These are phyloP conservation scores for Aradus depressus DNA, from an alignment of 2,888 invertebrate species.

Conservation along the genomic window DNA sequence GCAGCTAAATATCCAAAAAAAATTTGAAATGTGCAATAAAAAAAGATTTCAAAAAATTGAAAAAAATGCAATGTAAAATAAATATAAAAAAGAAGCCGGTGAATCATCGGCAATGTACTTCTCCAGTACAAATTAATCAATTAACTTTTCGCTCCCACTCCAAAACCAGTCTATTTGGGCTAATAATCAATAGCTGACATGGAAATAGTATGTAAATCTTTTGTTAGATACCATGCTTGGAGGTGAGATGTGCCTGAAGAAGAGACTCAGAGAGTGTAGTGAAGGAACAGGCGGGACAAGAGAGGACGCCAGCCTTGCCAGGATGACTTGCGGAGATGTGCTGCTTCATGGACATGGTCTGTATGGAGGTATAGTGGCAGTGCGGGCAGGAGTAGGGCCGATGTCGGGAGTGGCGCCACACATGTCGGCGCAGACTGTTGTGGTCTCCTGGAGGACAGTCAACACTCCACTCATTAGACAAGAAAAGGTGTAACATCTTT, in stretches of 20 bases:
- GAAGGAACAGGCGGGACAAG: conserved; percentile 45
- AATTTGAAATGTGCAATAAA: too few relatives aligned
- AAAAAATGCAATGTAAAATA: too few relatives aligned
- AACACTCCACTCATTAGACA: background rate
- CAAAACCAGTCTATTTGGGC: too few relatives aligned
- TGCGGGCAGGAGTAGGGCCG: conserved; percentile 65
- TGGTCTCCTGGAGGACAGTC: conserved; percentile 54
- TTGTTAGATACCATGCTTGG: conserved; percentile 3
- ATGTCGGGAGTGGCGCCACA: conserved; percentile 63
- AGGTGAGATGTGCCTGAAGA: conserved; percentile 43
- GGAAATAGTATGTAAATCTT: too few relatives aligned
- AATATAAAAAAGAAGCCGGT: too few relatives aligned
- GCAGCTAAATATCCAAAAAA: too few relatives aligned
- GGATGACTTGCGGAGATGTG: conserved; percentile 73
- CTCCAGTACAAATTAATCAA: too few relatives aligned
- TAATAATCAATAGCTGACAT: too few relatives aligned
- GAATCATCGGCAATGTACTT: too few relatives aligned
- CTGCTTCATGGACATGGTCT: conserved; percentile 63
- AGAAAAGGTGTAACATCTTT: too few relatives aligned
- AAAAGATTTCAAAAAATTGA: too few relatives aligned
- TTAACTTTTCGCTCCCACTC: too few relatives aligned
- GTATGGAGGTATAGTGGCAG: conserved; percentile 69
- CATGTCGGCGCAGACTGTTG: conserved; percentile 69
- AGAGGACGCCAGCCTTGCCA: conserved; percentile 40
- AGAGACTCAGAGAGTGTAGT: conserved; percentile 46